Conservation (phyloP, 2,797 vertebrate genomes). For the Platyrinchus mystaceus region DNA sequence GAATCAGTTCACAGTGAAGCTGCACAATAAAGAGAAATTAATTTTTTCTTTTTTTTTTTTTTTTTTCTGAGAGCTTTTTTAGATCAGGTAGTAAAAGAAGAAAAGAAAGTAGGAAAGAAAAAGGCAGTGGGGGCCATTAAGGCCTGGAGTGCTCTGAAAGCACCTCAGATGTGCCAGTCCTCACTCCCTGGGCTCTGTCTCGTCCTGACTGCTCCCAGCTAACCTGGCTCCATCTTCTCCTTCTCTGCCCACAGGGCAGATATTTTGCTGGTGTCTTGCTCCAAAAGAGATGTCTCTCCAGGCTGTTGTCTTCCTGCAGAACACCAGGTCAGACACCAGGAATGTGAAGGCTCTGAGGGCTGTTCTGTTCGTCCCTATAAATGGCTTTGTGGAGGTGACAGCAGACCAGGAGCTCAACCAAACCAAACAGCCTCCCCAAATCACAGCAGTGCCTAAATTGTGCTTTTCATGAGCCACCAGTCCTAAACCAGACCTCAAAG, state of each 20-base stretch:
- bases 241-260: background rate
- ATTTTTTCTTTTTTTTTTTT: background rate
- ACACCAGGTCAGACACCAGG: background rate
- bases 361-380: rapidly evolving
- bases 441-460: rapidly evolving
- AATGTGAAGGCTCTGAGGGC: background rate
- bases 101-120: background rate
- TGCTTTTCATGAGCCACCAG: background rate
- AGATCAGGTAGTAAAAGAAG: background rate
- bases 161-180: background rate
- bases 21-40: background rate
- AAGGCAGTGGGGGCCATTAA: background rate
- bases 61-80: background rate
- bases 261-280: background rate
- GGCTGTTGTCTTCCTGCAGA: background rate
- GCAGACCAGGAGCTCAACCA: rapidly evolving
- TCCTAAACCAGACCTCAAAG: background rate
- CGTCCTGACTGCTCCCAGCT: background rate
- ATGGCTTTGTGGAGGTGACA: background rate
- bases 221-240: background rate
- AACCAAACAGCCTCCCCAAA: background rate
- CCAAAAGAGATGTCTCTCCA: background rate
- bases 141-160: background rate
- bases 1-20: background rate
- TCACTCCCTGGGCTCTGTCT: background rate